Evolutionary conservation across 1,140 invertebrate species (phyloP).

Genomic region (Eciton burchellii): DNA sequence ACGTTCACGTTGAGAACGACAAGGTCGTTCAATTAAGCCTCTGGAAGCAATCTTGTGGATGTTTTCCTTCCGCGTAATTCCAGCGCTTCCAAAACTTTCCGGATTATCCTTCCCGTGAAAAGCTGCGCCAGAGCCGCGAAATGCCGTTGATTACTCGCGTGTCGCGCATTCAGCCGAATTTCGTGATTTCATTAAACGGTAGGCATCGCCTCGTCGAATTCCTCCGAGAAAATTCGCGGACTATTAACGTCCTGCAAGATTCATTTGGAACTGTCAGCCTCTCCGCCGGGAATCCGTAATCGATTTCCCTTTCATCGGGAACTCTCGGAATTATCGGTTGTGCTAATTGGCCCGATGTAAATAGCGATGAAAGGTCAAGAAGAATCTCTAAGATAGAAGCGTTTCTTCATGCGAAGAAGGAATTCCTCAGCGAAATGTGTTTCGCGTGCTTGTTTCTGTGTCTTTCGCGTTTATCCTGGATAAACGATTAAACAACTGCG

Average conservation of each 20-base stretch:
- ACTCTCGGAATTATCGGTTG: slow-evolving; percentile 11
- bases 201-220: slow-evolving; percentile 3
- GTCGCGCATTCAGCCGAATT: neutral
- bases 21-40: neutral
- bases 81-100: neutral
- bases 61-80: neutral
- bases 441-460: neutral
- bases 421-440: neutral
- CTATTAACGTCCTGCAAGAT: slow-evolving; percentile 49
- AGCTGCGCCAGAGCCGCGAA: neutral
- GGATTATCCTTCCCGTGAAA: neutral
- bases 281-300: slow-evolving; percentile 33
- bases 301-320: slow-evolving; percentile 30
- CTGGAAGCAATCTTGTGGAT: neutral
- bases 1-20: neutral
- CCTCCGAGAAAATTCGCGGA: slow-evolving; percentile 20
- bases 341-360: slow-evolving; percentile 51
- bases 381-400: neutral
- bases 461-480: neutral
- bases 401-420: neutral
- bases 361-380: neutral
- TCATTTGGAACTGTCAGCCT: neutral
- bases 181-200: slow-evolving; percentile 9
- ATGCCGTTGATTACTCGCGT: slow-evolving; percentile 7
- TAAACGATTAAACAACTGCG: too few species aligned